A percentile compares a stretch with the other conserved stretches of the same genome.
These are phyloP conservation scores for Drosophila formosana DNA, from an alignment of 2,888 invertebrate species.

Conservation along the genomic window DNA sequence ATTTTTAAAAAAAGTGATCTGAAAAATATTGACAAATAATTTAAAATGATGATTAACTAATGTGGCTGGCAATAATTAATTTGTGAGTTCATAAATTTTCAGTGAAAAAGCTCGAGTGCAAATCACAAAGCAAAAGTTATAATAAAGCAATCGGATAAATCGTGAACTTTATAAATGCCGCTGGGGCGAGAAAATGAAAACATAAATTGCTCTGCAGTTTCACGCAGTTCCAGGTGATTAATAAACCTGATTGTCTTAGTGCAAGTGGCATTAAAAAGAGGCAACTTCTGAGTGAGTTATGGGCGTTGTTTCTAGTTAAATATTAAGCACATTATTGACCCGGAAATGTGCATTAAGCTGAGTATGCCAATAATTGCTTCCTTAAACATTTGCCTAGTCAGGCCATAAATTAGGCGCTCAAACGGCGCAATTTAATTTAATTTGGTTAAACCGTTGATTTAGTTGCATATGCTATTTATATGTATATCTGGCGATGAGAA, in stretches of 20 bases:
- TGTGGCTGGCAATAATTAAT: too few relatives aligned
- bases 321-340: slow-evolving; percentile 5
- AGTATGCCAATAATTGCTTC: not conserved
- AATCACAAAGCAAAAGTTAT: too few relatives aligned
- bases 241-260: not conserved
- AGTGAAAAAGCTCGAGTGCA: too few relatives aligned
- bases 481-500: not conserved
- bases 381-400: slow-evolving; percentile 18
- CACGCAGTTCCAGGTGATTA: too few relatives aligned
- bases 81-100: too few relatives aligned
- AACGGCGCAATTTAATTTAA: slow-evolving; percentile 24
- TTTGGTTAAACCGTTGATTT: slow-evolving; percentile 19
- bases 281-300: not conserved
- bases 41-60: too few relatives aligned
- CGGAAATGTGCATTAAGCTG: slow-evolving; percentile 13
- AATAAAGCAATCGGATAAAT: too few relatives aligned
- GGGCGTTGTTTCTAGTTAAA: not conserved
- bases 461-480: not conserved
- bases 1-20: too few relatives aligned
- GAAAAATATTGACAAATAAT: too few relatives aligned
- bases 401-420: slow-evolving; percentile 16
- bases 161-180: too few relatives aligned
- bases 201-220: too few relatives aligned
- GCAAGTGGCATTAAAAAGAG: not conserved
- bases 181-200: too few relatives aligned